Conservation (phyloP, 2,113 vertebrate species). For the Barnardius zonarius region DNA sequence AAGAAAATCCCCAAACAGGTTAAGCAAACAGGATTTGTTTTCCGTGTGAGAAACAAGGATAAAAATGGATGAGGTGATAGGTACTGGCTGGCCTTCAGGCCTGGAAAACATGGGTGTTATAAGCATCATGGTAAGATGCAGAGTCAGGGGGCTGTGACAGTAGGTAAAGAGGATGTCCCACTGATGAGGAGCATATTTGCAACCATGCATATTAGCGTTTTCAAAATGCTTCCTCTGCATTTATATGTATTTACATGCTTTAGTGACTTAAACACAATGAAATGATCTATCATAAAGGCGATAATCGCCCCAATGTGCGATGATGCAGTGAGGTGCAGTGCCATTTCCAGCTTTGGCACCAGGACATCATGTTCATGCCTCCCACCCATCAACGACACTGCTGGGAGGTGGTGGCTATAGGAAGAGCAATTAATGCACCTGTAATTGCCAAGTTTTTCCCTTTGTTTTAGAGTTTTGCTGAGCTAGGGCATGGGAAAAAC, state of each 20-base stretch:
- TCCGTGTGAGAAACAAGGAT: not conserved
- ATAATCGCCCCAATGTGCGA: fast-evolving
- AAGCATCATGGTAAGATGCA: fast-evolving
- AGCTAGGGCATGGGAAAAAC: not conserved
- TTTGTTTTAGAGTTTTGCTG: not conserved
- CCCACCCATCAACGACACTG: fast-evolving
- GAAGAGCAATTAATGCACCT: not conserved
- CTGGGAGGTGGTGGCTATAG: fast-evolving
- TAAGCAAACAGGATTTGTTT: not conserved
- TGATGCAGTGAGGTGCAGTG: conserved; percentile 65
- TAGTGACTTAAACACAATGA: not conserved
- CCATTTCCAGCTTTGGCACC: conserved; percentile 82
- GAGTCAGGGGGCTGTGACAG: not conserved
- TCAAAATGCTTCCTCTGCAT: not conserved
- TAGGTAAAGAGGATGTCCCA: not conserved
- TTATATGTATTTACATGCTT: not conserved
- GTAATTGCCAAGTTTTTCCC: fast-evolving
- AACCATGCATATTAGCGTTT: not conserved
- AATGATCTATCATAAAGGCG: fast-evolving
- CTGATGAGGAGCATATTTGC: not conserved
- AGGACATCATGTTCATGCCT: conserved; percentile 19
- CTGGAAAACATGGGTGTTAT: fast-evolving
- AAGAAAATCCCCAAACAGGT: not conserved
- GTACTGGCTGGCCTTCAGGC: not conserved
- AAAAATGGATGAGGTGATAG: not conserved